A percentile compares a stretch with the other conserved stretches of the same genome.
These are phyloP conservation scores for Chromis chromis DNA, from an alignment of 2,797 vertebrate genomes.

Conservation along the genomic window DNA sequence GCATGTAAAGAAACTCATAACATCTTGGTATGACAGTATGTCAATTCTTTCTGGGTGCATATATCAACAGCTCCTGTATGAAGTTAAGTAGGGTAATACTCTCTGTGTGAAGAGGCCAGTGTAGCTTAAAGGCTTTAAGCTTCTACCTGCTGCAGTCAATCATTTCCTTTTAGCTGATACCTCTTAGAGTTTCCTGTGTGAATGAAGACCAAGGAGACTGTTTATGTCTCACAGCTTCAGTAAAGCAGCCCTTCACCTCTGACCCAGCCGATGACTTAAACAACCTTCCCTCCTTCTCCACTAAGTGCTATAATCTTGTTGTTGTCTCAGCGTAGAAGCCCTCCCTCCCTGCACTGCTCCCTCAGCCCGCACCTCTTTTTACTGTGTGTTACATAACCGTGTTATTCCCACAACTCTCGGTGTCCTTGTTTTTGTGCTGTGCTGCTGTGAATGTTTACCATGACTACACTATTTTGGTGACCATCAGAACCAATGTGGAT, in stretches of 20 bases:
- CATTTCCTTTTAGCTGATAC: neutral
- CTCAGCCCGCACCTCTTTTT: slow-evolving; percentile 29
- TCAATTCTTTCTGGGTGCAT: neutral
- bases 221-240: neutral
- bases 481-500: slow-evolving; percentile 11
- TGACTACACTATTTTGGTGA: slow-evolving; percentile 23
- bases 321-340: slow-evolving; percentile 7
- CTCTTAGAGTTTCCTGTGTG: slow-evolving; percentile 13
- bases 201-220: slow-evolving; percentile 29
- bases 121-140: neutral
- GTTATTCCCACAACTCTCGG: slow-evolving; percentile 51
- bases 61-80: neutral
- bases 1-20: too few species aligned
- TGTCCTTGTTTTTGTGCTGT: slow-evolving; percentile 38
- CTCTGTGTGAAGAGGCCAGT: neutral
- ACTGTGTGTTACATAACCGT: slow-evolving; percentile 54
- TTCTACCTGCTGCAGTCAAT: neutral
- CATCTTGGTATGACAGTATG: too few species aligned
- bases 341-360: neutral
- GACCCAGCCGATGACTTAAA: slow-evolving; percentile 28
- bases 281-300: neutral
- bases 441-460: slow-evolving; percentile 28
- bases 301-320: slow-evolving; percentile 15
- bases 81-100: neutral
- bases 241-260: slow-evolving; percentile 27